Conservation (phyloP, 1,140 invertebrate species). For the Dendrolimus punctatus region DNA sequence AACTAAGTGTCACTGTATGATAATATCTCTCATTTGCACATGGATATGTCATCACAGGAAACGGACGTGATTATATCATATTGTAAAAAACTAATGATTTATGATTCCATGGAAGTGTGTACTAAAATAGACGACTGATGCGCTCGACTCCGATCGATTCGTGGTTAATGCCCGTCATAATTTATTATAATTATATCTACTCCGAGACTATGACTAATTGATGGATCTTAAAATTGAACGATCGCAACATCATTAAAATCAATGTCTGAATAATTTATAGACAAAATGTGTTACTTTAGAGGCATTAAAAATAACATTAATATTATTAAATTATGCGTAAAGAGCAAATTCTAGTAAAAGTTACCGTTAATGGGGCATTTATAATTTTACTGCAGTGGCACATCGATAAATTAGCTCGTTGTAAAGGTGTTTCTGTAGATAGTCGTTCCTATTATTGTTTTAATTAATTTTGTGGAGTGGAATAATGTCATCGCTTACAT, state of each 20-base stretch:
- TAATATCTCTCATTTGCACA: slow-evolving; percentile 24
- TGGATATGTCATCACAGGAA: slow-evolving; percentile 24
- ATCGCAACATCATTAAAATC: slow-evolving; percentile 1
- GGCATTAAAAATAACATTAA: no score
- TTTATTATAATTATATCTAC: slow-evolving; percentile 21
- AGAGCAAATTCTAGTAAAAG: no score
- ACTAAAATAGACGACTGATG: slow-evolving; percentile 29
- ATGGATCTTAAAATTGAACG: slow-evolving; percentile 13
- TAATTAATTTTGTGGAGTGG: not conserved
- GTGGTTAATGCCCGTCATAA: slow-evolving; percentile 19
- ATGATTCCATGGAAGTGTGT: slow-evolving; percentile 29
- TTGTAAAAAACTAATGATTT: slow-evolving; percentile 29
- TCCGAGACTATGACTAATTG: slow-evolving; percentile 20
- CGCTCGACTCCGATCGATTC: slow-evolving; percentile 25
- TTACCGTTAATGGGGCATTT: no score
- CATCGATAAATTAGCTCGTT: no score
- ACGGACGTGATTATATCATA: slow-evolving; percentile 18
- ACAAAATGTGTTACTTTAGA: not conserved
- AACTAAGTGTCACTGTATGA: no score
- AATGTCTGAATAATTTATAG: slow-evolving; percentile 1
- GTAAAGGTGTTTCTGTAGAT: no score
- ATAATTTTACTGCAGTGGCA: no score
- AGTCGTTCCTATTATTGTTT: no score
- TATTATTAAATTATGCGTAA: no score
- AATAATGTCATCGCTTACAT: not conserved